Base-by-base conservation (phyloP, 2,797 vertebrate species). In the Aldrovandia affinis region DNA sequence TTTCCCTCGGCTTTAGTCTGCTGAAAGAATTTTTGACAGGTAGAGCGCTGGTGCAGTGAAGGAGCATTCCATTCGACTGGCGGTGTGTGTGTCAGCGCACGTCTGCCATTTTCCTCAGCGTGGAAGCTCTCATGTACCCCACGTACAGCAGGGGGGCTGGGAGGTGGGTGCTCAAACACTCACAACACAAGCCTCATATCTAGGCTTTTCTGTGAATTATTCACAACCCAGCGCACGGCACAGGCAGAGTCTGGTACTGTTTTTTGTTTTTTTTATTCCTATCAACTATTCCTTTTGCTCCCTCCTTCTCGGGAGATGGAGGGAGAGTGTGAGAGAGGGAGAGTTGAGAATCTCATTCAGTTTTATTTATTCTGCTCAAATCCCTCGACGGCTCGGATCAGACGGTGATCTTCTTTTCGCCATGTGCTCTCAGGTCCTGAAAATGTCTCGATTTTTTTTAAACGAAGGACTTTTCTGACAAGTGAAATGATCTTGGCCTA, bases 51-150 rank as follows among this genome's bases (percentile, higher is more conserved):
- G 33, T 47, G 68, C 61, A 55, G 44, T 28, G n/a, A 42, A 57
- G 61, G 52, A 61, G 59, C 36, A 54, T 30, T 78, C 39, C 55
- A 70, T 50, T n/a, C 10, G 36, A 15, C 73, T 47, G 1, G 5
- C 3, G 42, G 39, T 2, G 80, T n/a, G 47, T 54, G 86, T 90
- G 88, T 90, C 88, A 86, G 89, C 86, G 89, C 54, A 77, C 84
- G 89, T 91, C 91, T 90, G 90, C 91, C 91, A 91, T 89, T 85
- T 47, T 84, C 84, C 83, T 44, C 83, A 84, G 82, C 81, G 30
- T 83, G 82, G 85, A 84, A 81, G 82, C 65, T 75, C 87, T 79
- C 84, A 87, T 87, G 33, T 57, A 84, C 85, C 83, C 85, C 65
- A 22, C 59, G 81, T 83, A 79, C 55, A 81, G 50, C 81, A 55